Evolutionary conservation across 2,113 vertebrate genomes (phyloP).

Genomic region (Odontophorus gujanensis): DNA sequence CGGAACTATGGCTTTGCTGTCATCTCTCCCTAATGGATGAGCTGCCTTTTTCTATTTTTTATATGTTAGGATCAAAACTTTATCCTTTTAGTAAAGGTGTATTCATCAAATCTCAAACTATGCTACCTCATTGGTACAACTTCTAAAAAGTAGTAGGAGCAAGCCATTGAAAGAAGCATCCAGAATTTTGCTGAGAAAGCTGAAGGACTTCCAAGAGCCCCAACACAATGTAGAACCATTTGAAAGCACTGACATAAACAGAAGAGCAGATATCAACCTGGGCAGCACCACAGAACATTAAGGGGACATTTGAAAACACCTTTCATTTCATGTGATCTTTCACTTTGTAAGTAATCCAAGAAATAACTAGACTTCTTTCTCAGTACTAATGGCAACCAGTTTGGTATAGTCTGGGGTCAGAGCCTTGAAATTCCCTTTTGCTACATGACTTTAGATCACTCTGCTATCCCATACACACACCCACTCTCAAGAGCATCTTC

Average conservation of each 20-base stretch:
- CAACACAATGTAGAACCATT: not conserved
- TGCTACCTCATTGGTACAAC: not conserved
- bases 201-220: not conserved
- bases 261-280: not conserved
- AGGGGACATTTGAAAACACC: not conserved
- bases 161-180: not conserved
- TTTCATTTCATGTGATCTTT: not conserved
- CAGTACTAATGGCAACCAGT: not conserved
- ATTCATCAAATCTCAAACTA: not conserved
- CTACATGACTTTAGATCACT: not conserved
- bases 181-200: not conserved
- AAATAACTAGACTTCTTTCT: not conserved
- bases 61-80: not conserved
- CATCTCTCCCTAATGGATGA: not conserved
- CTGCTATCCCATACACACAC: not conserved
- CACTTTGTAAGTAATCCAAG: not conserved
- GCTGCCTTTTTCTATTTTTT: not conserved
- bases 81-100: not conserved
- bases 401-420: not conserved
- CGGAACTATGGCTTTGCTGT: not conserved
- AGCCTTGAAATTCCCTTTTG: not conserved
- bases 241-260: not conserved
- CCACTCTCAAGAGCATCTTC: not conserved
- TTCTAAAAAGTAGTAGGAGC: not conserved
- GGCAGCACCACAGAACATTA: not conserved